Evolutionary conservation across 2,888 invertebrate genomes (phyloP).

Genomic region (Pyrrhosoma nymphula): DNA sequence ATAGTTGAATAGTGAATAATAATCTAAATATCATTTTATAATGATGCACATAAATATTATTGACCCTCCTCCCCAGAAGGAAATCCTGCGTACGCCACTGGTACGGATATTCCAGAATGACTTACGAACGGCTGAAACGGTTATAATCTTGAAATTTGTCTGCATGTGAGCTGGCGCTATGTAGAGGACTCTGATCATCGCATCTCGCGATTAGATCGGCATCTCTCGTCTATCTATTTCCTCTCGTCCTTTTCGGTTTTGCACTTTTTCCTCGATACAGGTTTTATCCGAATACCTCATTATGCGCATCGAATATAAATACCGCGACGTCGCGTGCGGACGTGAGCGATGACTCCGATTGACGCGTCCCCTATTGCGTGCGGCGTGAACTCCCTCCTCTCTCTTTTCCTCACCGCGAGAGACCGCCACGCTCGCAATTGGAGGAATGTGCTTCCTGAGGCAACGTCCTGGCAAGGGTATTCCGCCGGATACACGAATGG

Average conservation of each 20-base stretch:
- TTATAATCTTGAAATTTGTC: too few relatives aligned
- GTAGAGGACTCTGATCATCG: too few relatives aligned
- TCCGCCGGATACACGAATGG: not conserved
- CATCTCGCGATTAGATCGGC: not conserved
- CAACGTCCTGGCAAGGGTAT: not conserved
- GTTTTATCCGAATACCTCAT: not conserved
- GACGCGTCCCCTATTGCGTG: constrained; percentile 41
- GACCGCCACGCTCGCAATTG: not conserved
- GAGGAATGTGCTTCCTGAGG: not conserved
- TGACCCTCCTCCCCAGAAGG: too few relatives aligned
- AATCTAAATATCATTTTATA: too few relatives aligned
- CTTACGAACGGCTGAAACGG: too few relatives aligned
- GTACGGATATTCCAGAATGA: too few relatives aligned
- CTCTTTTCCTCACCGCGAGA: not conserved
- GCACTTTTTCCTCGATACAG: not conserved
- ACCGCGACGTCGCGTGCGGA: constrained; percentile 58
- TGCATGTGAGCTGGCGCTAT: too few relatives aligned
- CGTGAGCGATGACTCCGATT: constrained; percentile 61
- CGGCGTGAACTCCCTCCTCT: not conserved
- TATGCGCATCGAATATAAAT: constrained; percentile 34
- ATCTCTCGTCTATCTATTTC: not conserved
- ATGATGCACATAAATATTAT: too few relatives aligned
- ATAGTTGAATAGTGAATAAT: too few relatives aligned
- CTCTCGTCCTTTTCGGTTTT: not conserved
- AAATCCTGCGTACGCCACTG: too few relatives aligned